A percentile compares a stretch with the other conserved stretches of the same genome.
These are phyloP conservation scores for Myotis planiceps DNA, from an alignment of 2,797 vertebrate species.

Conservation along the genomic window DNA sequence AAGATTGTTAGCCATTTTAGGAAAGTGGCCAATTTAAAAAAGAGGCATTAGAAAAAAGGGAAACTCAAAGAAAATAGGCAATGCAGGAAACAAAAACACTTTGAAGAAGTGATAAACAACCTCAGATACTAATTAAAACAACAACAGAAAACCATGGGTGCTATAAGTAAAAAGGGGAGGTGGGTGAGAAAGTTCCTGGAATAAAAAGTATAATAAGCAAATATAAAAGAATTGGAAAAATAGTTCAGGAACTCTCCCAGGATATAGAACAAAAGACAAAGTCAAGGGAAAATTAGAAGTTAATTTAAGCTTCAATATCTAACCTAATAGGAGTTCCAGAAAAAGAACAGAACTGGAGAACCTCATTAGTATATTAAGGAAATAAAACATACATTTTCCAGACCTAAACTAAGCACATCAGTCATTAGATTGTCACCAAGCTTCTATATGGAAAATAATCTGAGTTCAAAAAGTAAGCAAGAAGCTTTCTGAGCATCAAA, in stretches of 20 bases:
- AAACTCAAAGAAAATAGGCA: not conserved
- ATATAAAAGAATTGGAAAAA: not conserved
- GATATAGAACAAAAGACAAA: constrained; percentile 22
- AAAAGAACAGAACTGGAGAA: not conserved
- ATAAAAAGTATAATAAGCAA: not conserved
- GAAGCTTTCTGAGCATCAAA: not conserved
- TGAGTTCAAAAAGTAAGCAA: constrained; percentile 10
- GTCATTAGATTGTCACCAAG: not conserved
- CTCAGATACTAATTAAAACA: not conserved
- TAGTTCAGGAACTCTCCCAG: not conserved
- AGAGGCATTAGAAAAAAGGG: not conserved
- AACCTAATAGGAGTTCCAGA: not conserved
- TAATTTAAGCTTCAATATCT: not conserved
- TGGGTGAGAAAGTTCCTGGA: not conserved
- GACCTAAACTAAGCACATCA: not conserved
- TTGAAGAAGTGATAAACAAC: not conserved
- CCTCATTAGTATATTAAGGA: not conserved
- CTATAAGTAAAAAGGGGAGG: not conserved
- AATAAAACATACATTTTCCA: not conserved
- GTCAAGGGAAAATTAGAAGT: not conserved
- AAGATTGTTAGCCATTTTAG: not conserved
- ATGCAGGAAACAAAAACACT: not conserved
- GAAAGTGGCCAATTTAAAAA: not conserved
- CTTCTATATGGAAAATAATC: not conserved
- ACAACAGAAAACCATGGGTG: not conserved